Evolutionary conservation across 2,888 invertebrate genomes (phyloP).

Genomic region (Folsomia manolachei): DNA sequence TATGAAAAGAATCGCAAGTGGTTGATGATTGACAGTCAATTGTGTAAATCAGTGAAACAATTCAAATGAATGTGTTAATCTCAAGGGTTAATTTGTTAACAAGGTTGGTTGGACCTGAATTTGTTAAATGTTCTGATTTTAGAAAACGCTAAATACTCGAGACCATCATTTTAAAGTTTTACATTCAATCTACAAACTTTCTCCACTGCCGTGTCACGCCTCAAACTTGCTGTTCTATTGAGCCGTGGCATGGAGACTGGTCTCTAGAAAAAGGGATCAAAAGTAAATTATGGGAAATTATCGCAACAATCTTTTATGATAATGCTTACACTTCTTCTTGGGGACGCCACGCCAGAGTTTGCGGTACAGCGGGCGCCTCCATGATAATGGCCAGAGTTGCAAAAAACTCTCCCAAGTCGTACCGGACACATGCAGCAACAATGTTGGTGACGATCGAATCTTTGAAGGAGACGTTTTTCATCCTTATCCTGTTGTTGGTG

Average conservation of each 20-base stretch:
- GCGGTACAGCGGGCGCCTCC: not conserved
- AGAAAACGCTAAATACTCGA: no score
- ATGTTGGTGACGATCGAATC: constrained; percentile 13
- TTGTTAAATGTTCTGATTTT: no score
- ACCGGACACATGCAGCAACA: constrained; percentile 43
- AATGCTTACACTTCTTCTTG: not conserved
- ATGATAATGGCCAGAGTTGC: not conserved
- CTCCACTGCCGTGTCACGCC: constrained; percentile 27
- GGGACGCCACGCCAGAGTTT: no score
- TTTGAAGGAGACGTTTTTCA: not conserved
- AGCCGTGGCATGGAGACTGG: constrained; percentile 27
- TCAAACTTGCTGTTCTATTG: constrained; percentile 37
- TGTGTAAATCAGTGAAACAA: no score
- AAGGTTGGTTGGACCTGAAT: no score
- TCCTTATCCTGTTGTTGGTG: not conserved
- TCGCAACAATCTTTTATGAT: no score
- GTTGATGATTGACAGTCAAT: no score
- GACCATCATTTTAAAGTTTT: no score
- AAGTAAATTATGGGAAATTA: not conserved
- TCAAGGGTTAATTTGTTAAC: no score
- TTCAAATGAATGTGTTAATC: no score
- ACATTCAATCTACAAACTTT: not conserved
- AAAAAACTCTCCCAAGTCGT: constrained; percentile 7
- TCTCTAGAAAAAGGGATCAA: not conserved
- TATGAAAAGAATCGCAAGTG: no score